These are phyloP conservation scores for Paragorgia papillata DNA, from an alignment of 92 coral and sea anemone genomes.

Conservation along the genomic window DNA sequence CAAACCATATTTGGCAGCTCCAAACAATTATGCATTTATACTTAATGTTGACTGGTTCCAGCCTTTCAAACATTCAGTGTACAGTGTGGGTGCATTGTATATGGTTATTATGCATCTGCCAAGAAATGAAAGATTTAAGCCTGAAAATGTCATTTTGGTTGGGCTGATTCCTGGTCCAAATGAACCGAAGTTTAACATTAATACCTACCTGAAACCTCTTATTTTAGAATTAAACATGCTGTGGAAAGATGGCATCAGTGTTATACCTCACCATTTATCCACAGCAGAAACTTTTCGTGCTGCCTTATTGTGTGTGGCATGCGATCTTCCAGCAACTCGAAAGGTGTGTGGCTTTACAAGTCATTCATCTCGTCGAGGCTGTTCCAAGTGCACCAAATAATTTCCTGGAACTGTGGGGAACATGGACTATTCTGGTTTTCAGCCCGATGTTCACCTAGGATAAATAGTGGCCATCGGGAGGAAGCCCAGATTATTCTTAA, in stretches of 20 bases:
- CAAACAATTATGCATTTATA: constrained; percentile 35
- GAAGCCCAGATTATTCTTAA: constrained; percentile 40
- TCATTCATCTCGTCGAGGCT: constrained; percentile 51
- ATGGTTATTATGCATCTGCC: constrained; percentile 70
- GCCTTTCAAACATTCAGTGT: constrained; percentile 59
- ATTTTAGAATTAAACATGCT: constrained; percentile 49
- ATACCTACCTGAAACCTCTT: constrained; percentile 44
- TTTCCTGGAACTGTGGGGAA: constrained; percentile 56
- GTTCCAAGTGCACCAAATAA: constrained; percentile 63
- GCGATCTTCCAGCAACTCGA: constrained; percentile 72
- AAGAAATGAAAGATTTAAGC: constrained; percentile 58
- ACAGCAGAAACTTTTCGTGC: constrained; percentile 16
- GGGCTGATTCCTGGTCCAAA: constrained; percentile 69
- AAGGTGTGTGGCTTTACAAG: constrained; percentile 73
- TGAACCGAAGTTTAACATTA: constrained; percentile 54
- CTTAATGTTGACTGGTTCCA: constrained; percentile 69
- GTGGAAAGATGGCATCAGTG: constrained; percentile 50
- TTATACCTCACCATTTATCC: constrained; percentile 15
- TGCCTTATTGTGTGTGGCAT: constrained; percentile 65
- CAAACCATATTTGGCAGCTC: constrained; percentile 7
- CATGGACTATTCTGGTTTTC: constrained; percentile 15
- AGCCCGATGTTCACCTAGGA: constrained; percentile 23
- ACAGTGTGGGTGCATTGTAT: constrained; percentile 69
- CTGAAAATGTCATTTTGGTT: constrained; percentile 62
- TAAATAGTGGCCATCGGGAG: constrained; percentile 7